phyloP scores from a whole-genome alignment of 2,888 invertebrate species.

The Parapristionchus giblindavisi region DNA sequence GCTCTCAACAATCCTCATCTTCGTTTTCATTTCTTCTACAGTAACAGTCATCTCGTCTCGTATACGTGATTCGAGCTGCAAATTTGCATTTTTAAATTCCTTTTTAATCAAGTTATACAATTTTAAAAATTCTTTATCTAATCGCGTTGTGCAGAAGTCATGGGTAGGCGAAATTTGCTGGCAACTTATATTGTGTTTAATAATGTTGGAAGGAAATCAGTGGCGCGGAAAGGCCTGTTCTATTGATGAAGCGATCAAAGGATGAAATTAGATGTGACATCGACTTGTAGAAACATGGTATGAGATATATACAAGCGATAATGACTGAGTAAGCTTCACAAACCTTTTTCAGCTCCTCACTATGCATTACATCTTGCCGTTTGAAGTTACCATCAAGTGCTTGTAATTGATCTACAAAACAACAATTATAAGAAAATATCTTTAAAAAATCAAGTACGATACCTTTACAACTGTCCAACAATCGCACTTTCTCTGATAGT shows the following conservation, averaged over 20 bases:
- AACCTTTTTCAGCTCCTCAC: constrained; percentile 31
- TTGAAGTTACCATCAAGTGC: constrained; percentile 32
- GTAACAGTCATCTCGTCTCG: constrained; percentile 10
- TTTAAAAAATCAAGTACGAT: not conserved
- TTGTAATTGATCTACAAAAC: constrained; percentile 15
- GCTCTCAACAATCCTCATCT: constrained; percentile 16
- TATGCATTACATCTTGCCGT: constrained; percentile 6
- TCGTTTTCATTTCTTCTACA: constrained; percentile 22
- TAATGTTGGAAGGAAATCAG: too few relatives aligned
- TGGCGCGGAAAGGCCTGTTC: too few relatives aligned
- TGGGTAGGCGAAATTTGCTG: too few relatives aligned
- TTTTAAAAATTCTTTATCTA: not conserved
- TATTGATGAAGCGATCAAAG: too few relatives aligned
- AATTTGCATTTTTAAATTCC: not conserved
- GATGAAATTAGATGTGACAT: too few relatives aligned
- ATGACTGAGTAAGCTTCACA: not conserved
- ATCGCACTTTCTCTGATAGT: constrained; percentile 6
- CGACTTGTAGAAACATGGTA: too few relatives aligned
- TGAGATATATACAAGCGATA: too few relatives aligned
- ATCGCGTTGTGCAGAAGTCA: too few relatives aligned
- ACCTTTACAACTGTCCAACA: constrained; percentile 26
- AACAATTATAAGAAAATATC: too few relatives aligned
- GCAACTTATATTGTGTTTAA: too few relatives aligned
- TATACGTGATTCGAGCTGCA: not conserved
- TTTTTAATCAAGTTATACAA: not conserved